Percentiles rank a stretch among this genome's conserved stretches.
Evolutionary conservation across 2,888 invertebrate species (phyloP).

Genomic region (Trichogramma evanescens): DNA sequence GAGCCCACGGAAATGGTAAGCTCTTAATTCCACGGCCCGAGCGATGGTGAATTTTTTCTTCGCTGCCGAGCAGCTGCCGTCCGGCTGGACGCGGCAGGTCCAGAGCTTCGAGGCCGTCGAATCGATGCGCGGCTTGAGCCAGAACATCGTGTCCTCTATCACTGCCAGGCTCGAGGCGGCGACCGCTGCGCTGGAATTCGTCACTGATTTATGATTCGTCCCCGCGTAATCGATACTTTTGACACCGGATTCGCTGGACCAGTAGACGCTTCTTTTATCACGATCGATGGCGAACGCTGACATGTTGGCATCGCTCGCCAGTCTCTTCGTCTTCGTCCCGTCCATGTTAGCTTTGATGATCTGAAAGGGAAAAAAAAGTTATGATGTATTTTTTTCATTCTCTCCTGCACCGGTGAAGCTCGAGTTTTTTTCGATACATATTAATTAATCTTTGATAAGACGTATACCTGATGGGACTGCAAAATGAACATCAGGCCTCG

Average conservation of each 20-base stretch:
- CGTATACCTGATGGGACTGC: too few relatives aligned
- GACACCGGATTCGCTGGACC: conserved; percentile 1
- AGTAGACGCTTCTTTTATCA: conserved; percentile 6
- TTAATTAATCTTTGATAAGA: too few relatives aligned
- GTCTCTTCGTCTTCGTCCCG: neutral
- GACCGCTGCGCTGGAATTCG: neutral
- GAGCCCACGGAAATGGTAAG: too few relatives aligned
- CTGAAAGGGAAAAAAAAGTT: conserved; percentile 1
- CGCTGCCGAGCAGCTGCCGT: neutral
- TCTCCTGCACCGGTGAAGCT: too few relatives aligned
- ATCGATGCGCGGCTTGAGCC: neutral
- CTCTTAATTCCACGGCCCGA: too few relatives aligned
- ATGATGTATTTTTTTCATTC: too few relatives aligned
- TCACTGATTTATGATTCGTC: neutral
- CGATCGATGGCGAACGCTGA: conserved; percentile 1
- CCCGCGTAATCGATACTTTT: conserved; percentile 14
- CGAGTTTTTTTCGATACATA: too few relatives aligned
- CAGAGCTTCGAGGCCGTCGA: neutral
- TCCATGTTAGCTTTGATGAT: conserved; percentile 15
- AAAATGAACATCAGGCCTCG: too few relatives aligned
- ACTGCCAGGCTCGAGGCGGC: conserved; percentile 1
- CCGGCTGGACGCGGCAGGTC: neutral
- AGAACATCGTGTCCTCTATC: conserved; percentile 8
- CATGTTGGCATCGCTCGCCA: neutral
- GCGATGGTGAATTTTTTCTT: too few relatives aligned